phyloP scores from a whole-genome alignment of 2,797 vertebrate species.

The Mus minutoides region DNA sequence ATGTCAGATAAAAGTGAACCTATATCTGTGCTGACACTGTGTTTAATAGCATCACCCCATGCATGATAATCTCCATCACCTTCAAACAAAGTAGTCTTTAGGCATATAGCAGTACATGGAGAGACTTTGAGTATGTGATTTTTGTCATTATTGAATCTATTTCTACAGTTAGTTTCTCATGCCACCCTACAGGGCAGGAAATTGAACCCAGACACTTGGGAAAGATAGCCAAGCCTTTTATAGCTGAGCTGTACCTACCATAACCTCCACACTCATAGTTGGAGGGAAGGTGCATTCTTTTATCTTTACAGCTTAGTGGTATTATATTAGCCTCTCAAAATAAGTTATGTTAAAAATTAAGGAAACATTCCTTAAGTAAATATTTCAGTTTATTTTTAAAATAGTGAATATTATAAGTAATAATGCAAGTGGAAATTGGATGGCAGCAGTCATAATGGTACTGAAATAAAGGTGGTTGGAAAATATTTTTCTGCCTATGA shows the following conservation, averaged over 20 bases:
- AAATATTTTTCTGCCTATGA: background rate
- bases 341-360: background rate
- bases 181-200: too few relatives aligned
- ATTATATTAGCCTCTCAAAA: background rate
- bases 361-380: background rate
- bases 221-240: background rate
- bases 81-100: background rate
- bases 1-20: background rate
- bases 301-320: background rate
- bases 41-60: background rate
- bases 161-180: background rate
- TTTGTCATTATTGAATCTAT: background rate
- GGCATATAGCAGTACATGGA: background rate
- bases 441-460: background rate
- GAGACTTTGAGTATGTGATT: background rate
- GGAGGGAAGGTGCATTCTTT: background rate
- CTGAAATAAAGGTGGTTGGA: background rate
- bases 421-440: background rate
- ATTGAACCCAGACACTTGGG: background rate
- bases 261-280: background rate
- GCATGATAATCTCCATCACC: background rate
- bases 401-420: background rate
- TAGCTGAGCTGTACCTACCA: too few relatives aligned
- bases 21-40: background rate
- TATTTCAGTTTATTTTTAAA: conserved; percentile 8